These are phyloP conservation scores for Sula dactylatra DNA, from an alignment of 2,113 vertebrate genomes.

Conservation along the genomic window DNA sequence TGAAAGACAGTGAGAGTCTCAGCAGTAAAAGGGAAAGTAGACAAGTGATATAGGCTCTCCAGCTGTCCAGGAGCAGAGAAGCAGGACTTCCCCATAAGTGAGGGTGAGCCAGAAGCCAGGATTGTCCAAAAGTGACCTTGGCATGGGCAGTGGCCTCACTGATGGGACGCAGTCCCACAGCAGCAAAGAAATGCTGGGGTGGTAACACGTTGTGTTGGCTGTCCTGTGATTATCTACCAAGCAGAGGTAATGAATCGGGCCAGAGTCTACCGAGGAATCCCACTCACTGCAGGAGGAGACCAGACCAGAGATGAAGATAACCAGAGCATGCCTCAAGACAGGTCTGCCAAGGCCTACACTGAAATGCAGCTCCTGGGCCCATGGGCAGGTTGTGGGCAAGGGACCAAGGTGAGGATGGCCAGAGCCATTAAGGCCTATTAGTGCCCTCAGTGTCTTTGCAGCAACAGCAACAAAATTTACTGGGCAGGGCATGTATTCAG, in stretches of 20 bases:
- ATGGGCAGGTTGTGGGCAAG: not conserved
- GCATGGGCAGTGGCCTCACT: too few relatives aligned
- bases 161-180: not conserved
- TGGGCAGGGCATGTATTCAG: not conserved
- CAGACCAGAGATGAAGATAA: not conserved
- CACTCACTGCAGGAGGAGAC: not conserved
- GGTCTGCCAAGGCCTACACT: not conserved
- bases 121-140: not conserved
- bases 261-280: not conserved
- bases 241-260: not conserved
- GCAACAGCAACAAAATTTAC: not conserved
- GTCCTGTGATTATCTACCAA: not conserved
- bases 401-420: not conserved
- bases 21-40: not conserved
- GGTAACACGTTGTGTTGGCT: rapidly evolving
- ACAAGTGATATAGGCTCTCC: not conserved
- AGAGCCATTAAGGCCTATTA: not conserved
- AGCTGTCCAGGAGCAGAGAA: not conserved
- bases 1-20: not conserved
- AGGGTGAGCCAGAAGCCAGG: not conserved
- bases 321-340: not conserved
- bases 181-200: not conserved
- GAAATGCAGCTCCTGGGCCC: not conserved
- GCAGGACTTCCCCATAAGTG: not conserved
- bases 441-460: not conserved